Conservation (phyloP, 2,113 vertebrate genomes). For the Pitta sordida region DNA sequence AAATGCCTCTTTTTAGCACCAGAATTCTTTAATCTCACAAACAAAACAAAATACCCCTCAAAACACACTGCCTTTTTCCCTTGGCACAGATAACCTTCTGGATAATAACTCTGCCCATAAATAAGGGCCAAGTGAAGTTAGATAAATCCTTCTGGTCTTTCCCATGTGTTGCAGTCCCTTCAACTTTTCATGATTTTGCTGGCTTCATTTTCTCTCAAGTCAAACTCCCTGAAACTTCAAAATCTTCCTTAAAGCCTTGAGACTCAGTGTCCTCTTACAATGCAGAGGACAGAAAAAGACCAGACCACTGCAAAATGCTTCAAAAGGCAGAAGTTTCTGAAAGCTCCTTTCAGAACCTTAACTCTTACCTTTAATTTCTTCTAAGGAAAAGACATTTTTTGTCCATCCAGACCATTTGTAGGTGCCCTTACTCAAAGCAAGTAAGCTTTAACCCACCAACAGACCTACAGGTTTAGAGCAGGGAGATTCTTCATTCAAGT, state of each 20-base stretch:
- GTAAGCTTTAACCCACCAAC: neutral
- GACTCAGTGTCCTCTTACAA: neutral
- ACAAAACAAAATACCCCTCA: neutral
- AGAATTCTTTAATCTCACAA: neutral
- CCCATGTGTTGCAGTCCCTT: neutral
- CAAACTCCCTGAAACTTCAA: neutral
- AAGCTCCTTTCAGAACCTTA: neutral
- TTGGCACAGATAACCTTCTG: neutral
- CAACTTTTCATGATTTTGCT: neutral
- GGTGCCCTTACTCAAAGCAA: neutral
- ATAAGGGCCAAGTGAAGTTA: neutral
- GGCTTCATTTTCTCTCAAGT: neutral
- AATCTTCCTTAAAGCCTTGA: neutral
- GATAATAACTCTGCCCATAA: neutral
- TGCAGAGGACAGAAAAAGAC: neutral
- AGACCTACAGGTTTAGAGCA: neutral
- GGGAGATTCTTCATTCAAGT: neutral
- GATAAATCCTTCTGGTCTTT: neutral
- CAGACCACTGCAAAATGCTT: neutral
- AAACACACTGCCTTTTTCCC: neutral
- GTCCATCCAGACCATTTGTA: neutral
- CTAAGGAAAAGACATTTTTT: neutral
- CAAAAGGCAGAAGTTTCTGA: neutral
- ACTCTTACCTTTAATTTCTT: neutral
- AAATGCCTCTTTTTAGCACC: neutral